A percentile compares a stretch with the other conserved stretches of the same genome.
Conservation (phyloP, 2,797 vertebrate genomes). For the Cossypha polioptera region DNA sequence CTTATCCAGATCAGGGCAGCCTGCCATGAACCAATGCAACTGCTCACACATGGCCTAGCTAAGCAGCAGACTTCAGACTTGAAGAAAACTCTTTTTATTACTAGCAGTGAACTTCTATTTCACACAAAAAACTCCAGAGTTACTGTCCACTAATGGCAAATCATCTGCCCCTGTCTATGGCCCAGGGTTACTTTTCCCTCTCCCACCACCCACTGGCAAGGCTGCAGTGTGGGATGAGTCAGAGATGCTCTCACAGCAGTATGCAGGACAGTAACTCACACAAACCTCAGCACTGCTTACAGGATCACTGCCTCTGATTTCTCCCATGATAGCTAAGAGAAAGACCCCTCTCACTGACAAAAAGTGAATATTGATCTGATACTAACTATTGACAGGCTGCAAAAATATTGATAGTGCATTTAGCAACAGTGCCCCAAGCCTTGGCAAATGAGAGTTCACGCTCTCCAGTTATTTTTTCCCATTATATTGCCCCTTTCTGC, state of each 20-base stretch:
- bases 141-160: not conserved
- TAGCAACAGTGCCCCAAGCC: not conserved
- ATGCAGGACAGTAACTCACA: not conserved
- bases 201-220: fast-evolving
- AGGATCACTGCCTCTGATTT: not conserved
- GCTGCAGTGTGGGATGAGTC: not conserved
- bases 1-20: not conserved
- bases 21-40: not conserved
- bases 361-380: not conserved
- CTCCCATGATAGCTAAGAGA: not conserved
- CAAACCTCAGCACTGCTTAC: not conserved
- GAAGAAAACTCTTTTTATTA: not conserved
- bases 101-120: not conserved
- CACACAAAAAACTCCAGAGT: not conserved
- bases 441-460: not conserved
- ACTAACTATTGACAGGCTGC: not conserved
- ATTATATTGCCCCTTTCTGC: not conserved
- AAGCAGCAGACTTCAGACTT: not conserved
- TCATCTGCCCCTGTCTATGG: not conserved
- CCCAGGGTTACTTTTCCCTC: not conserved
- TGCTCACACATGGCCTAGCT: not conserved
- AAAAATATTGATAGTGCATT: not conserved
- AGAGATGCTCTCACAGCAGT: not conserved
- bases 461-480: not conserved
- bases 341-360: not conserved